Conservation (phyloP, 2,888 invertebrate genomes). For the Trypoxylon attenuatum region DNA sequence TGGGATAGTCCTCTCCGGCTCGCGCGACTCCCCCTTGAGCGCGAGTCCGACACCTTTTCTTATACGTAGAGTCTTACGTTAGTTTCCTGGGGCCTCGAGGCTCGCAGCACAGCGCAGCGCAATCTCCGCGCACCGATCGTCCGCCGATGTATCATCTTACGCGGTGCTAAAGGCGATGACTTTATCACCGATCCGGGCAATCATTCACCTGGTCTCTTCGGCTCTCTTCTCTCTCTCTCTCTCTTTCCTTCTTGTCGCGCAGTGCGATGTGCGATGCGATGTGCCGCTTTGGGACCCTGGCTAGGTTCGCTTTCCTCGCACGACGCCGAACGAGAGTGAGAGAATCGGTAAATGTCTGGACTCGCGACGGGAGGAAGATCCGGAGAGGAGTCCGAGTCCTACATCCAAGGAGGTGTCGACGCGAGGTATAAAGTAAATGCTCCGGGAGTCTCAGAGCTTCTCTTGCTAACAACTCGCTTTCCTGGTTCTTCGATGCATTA, state of each 20-base stretch:
- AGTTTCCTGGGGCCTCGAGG: conserved; percentile 5
- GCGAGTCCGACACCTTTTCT: background rate
- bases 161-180: conserved; percentile 73
- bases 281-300: no score
- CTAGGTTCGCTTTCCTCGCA: no score
- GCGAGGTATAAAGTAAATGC: conserved; percentile 41
- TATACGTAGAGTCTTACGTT: background rate
- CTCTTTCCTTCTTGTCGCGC: conserved; percentile 3
- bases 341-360: no score
- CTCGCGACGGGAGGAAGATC: no score
- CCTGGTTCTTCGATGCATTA: no score
- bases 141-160: conserved; percentile 74
- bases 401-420: conserved; percentile 28
- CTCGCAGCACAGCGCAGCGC: conserved; percentile 35
- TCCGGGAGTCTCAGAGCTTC: no score
- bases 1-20: conserved; percentile 44
- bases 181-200: conserved; percentile 73
- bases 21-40: conserved; percentile 12
- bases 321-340: no score
- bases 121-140: conserved; percentile 70
- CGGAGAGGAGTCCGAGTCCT: no score
- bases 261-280: no score
- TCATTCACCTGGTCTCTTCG: conserved; percentile 52
- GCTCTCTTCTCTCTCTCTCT: conserved; percentile 27
- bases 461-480: no score